Conservation (phyloP, 2,888 invertebrate genomes). For the Agrotis segetum region DNA sequence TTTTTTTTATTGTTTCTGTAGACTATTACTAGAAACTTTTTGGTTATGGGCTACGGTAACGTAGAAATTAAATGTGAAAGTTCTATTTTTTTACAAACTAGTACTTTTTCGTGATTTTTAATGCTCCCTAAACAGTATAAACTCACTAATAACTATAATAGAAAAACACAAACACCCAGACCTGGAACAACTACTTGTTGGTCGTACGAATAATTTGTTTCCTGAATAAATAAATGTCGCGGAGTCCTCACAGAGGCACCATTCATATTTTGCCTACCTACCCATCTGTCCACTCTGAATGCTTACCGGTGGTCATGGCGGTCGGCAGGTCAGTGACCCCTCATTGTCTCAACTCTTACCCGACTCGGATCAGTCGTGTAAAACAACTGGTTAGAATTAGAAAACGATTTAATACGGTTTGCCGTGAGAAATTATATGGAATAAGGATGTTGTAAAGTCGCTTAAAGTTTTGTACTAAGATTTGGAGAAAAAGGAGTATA, state of each 20-base stretch:
- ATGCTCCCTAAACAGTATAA: no score
- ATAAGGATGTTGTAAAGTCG: conserved; percentile 20
- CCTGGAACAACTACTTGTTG: no score
- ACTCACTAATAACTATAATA: no score
- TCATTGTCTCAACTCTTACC: conserved; percentile 71
- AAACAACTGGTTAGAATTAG: conserved; percentile 66
- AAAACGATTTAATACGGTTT: conserved; percentile 63
- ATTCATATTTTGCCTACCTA: conserved; percentile 41
- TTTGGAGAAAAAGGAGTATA: neutral
- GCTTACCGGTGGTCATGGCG: conserved; percentile 63
- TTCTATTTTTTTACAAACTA: no score
- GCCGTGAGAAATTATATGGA: conserved; percentile 56
- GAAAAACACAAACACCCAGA: no score
- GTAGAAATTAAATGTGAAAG: no score
- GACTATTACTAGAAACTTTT: no score
- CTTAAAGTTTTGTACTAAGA: neutral
- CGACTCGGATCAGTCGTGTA: conserved; percentile 64
- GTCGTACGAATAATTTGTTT: no score
- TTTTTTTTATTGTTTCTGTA: no score
- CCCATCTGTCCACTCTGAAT: conserved; percentile 49
- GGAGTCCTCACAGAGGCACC: conserved; percentile 29
- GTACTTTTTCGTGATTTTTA: no score
- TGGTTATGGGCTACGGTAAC: no score
- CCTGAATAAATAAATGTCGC: no score
- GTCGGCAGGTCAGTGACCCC: conserved; percentile 66